Conservation (phyloP, 2,888 invertebrate species). For the Scrobipalpa costella region DNA sequence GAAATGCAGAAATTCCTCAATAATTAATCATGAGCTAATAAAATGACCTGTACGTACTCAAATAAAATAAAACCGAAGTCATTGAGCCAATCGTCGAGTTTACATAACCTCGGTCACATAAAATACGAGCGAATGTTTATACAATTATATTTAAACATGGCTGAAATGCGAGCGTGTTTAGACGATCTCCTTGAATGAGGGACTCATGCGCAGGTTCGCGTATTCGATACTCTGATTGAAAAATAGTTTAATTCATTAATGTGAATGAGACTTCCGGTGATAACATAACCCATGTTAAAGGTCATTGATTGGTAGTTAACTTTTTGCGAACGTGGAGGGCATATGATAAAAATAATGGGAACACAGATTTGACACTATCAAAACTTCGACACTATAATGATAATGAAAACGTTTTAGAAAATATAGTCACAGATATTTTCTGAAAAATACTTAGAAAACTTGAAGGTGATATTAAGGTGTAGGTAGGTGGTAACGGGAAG, state of each 20-base stretch:
- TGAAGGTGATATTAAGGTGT: not conserved
- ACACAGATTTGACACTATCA: too few relatives aligned
- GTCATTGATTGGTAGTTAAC: not conserved
- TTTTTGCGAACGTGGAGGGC: not conserved
- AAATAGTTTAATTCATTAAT: not conserved
- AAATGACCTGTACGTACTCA: not conserved
- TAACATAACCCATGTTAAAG: not conserved
- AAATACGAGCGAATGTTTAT: slow-evolving; percentile 70
- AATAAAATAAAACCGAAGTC: slow-evolving; percentile 10
- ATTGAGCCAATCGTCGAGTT: slow-evolving; percentile 19
- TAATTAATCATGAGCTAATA: slow-evolving; percentile 7
- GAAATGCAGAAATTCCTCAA: not conserved
- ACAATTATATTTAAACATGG: slow-evolving; percentile 59
- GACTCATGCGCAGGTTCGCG: slow-evolving; percentile 40
- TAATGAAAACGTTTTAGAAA: too few relatives aligned
- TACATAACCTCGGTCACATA: slow-evolving; percentile 56
- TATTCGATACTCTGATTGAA: not conserved
- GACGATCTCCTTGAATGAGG: slow-evolving; percentile 74
- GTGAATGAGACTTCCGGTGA: slow-evolving; percentile 12
- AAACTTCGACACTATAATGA: too few relatives aligned
- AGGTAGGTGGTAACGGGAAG: not conserved
- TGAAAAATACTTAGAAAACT: not conserved
- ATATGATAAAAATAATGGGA: too few relatives aligned
- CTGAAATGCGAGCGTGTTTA: slow-evolving; percentile 67
- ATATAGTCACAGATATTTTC: too few relatives aligned